phyloP scores from a whole-genome alignment of 2,113 vertebrate genomes.

The Pholis gunnellus region DNA sequence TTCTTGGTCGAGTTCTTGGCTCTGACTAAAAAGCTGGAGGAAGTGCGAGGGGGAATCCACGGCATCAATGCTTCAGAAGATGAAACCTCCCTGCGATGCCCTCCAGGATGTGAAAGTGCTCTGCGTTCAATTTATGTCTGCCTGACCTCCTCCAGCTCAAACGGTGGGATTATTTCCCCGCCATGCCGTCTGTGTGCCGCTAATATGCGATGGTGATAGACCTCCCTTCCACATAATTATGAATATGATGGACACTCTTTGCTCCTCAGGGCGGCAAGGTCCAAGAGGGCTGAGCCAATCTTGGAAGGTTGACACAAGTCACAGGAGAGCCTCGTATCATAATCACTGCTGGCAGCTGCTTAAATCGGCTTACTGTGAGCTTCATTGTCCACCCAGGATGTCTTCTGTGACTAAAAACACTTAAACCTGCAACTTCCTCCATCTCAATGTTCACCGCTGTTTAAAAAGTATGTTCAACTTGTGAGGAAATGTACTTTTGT shows the following conservation, averaged over 20 bases:
- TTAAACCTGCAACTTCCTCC: constrained; percentile 22
- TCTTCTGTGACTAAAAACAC: constrained; percentile 22
- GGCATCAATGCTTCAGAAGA: constrained; percentile 62
- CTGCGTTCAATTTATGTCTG: constrained; percentile 68
- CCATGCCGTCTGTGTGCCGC: constrained; percentile 56
- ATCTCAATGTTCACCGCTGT: neutral
- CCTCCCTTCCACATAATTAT: constrained; percentile 67
- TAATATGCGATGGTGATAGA: constrained; percentile 64
- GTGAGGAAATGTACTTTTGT: neutral
- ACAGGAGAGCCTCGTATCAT: constrained; percentile 59
- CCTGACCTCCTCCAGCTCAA: constrained; percentile 67
- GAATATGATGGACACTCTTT: constrained; percentile 69
- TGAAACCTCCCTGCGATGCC: constrained; percentile 64
- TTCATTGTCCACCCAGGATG: constrained; percentile 32
- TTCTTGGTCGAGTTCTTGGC: constrained; percentile 26
- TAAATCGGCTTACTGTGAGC: constrained; percentile 61
- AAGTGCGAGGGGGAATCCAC: constrained; percentile 30
- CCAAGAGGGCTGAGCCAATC: constrained; percentile 69
- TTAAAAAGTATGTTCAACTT: neutral
- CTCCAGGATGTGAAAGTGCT: constrained; percentile 66
- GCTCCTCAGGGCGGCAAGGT: constrained; percentile 60
- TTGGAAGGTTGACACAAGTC: constrained; percentile 63
- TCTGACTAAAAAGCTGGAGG: neutral
- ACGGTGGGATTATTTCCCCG: constrained; percentile 77
- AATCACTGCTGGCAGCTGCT: constrained; percentile 70